Conservation (phyloP, 92 coral and sea anemone genomes). For the Pocillopora meandrina region DNA sequence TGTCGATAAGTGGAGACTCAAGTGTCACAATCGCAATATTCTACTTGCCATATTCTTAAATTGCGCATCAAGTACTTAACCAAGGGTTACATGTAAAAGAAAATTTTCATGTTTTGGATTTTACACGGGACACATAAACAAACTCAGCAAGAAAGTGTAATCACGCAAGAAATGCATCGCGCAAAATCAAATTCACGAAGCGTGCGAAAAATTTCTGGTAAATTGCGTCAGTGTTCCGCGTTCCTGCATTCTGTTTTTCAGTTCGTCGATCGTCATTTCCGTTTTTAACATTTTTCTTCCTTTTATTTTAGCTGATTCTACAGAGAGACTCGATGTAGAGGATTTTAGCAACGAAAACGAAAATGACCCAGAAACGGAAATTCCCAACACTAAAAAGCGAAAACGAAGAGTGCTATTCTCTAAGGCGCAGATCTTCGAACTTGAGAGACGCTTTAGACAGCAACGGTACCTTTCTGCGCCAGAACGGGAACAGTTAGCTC, state of each 20-base stretch:
- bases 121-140: background rate
- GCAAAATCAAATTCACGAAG: background rate
- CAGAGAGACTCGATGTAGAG: slow-evolving; percentile 30
- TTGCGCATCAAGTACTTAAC: background rate
- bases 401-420: slow-evolving; percentile 89
- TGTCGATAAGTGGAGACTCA: background rate
- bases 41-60: background rate
- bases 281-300: background rate
- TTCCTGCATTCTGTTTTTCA: background rate
- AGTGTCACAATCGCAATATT: background rate
- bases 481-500: slow-evolving; percentile 90
- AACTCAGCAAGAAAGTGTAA: background rate
- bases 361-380: slow-evolving; percentile 22
- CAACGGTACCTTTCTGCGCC: slow-evolving; percentile 93
- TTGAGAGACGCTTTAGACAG: slow-evolving; percentile 94
- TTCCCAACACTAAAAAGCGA: slow-evolving; percentile 63
- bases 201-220: slow-evolving; percentile 7
- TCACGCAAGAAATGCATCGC: background rate
- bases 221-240: background rate
- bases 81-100: background rate
- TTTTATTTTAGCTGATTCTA: slow-evolving; percentile 21
- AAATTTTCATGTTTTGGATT: background rate
- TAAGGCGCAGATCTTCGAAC: slow-evolving; percentile 86
- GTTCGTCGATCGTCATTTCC: background rate
- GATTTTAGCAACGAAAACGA: slow-evolving; percentile 26